Conservation (phyloP, 2,888 invertebrate genomes). For the Melipona bicolor region DNA sequence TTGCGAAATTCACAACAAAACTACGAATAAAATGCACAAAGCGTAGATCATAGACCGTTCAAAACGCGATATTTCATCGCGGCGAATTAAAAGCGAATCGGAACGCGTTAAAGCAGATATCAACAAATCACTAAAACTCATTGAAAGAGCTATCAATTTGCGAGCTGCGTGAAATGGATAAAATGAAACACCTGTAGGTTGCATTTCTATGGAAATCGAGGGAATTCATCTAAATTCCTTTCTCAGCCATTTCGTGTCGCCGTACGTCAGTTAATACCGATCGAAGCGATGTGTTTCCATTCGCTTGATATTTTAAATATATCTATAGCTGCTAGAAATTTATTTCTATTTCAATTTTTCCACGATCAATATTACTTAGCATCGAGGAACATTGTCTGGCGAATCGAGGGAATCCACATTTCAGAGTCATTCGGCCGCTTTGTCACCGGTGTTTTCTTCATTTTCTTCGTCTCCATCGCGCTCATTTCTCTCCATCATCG, state of each 20-base stretch:
- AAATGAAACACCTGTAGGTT: neutral
- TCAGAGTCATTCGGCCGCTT: neutral
- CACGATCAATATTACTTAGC: neutral
- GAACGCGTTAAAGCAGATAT: too few species aligned
- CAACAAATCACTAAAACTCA: neutral
- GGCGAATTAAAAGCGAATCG: too few species aligned
- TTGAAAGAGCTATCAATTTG: neutral
- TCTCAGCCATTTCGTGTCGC: neutral
- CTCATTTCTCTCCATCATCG: neutral
- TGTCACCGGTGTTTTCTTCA: neutral
- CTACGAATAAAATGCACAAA: too few species aligned
- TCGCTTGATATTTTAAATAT: neutral
- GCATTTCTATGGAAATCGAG: neutral
- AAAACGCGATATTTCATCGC: too few species aligned
- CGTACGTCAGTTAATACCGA: neutral
- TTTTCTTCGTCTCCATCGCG: neutral
- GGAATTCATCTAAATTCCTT: neutral
- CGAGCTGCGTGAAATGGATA: neutral
- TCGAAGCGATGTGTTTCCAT: neutral
- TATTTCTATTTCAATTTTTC: neutral
- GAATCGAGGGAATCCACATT: neutral
- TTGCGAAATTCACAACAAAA: too few species aligned
- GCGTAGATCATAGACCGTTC: too few species aligned
- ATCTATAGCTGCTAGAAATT: neutral
- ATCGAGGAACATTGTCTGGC: neutral